Conservation (phyloP, 2,797 vertebrate species). For the Chaunax sp. region DNA sequence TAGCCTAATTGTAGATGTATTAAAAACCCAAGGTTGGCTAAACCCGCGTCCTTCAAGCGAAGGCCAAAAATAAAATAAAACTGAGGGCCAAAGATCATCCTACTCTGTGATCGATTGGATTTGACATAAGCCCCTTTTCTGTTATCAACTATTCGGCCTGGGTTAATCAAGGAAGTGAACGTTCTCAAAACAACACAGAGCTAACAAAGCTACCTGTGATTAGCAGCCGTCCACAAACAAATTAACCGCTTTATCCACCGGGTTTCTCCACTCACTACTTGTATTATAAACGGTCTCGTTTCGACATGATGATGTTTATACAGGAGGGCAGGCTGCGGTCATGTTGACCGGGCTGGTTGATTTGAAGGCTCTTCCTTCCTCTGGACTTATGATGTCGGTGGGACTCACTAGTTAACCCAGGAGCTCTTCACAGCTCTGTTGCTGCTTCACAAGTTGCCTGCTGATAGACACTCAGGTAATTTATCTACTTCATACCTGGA, state of each 20-base stretch:
- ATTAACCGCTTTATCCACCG: neutral
- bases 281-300: neutral
- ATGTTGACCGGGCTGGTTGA: slow-evolving; percentile 41
- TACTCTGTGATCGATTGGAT: slow-evolving; percentile 54
- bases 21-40: too few relatives aligned
- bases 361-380: slow-evolving; percentile 55
- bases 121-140: neutral
- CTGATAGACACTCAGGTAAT: slow-evolving; percentile 52
- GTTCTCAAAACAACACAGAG: slow-evolving; percentile 12
- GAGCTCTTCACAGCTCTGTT: slow-evolving; percentile 33
- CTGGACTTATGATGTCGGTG: slow-evolving; percentile 46
- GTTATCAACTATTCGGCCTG: slow-evolving; percentile 58
- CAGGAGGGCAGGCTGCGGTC: slow-evolving; percentile 31
- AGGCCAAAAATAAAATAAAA: too few relatives aligned
- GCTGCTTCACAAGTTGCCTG: slow-evolving; percentile 32
- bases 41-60: too few relatives aligned
- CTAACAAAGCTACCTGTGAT: slow-evolving; percentile 49
- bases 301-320: neutral
- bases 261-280: neutral
- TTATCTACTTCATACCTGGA: neutral
- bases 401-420: slow-evolving; percentile 48
- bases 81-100: neutral
- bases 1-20: too few relatives aligned
- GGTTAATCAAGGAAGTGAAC: slow-evolving; percentile 57
- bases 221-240: neutral